These are phyloP conservation scores for Adelognathus sp. DNA, from an alignment of 2,888 invertebrate species.

Conservation along the genomic window DNA sequence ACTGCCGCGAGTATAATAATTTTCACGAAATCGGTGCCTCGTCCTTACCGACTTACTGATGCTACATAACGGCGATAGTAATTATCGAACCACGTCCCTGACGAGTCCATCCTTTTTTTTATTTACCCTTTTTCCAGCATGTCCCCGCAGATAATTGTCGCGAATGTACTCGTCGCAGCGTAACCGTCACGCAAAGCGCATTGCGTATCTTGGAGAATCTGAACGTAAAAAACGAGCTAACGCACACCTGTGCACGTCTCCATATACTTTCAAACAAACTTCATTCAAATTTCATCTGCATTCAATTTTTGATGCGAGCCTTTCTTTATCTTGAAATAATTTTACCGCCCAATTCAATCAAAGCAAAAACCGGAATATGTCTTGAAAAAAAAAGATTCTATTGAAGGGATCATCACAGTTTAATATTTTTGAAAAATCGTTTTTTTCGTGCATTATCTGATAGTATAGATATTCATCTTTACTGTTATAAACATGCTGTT, in stretches of 20 bases:
- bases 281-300: not conserved
- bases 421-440: too few relatives aligned
- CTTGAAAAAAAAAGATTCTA: too few relatives aligned
- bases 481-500: too few relatives aligned
- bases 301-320: not conserved
- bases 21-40: conserved; percentile 34
- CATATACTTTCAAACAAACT: not conserved
- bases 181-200: conserved; percentile 57
- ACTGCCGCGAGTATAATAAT: conserved; percentile 19
- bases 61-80: conserved; percentile 10
- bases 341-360: too few relatives aligned
- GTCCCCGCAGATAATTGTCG: conserved; percentile 48
- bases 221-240: not conserved
- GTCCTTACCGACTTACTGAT: conserved; percentile 11
- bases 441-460: too few relatives aligned
- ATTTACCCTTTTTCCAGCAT: conserved; percentile 36
- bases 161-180: conserved; percentile 45
- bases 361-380: too few relatives aligned
- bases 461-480: too few relatives aligned
- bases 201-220: conserved; percentile 43
- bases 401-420: too few relatives aligned
- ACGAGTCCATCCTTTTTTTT: conserved; percentile 11
- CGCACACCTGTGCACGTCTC: conserved; percentile 8
- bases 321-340: too few relatives aligned
- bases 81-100: conserved; percentile 29